Conservation (phyloP, 2,113 vertebrate genomes). For the Myotis lucifugus region DNA sequence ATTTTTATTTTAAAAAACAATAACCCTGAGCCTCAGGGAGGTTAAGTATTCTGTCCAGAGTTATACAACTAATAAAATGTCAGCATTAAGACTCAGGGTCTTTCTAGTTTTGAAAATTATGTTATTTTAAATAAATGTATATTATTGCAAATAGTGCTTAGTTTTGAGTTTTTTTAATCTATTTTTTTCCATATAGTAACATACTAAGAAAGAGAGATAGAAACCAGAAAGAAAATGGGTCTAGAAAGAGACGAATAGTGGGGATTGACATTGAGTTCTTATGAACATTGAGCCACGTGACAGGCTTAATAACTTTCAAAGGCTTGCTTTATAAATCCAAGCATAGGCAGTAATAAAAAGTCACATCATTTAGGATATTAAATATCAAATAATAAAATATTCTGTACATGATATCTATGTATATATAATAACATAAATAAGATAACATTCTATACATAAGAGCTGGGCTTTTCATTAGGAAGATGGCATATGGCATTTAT, state of each 20-base stretch:
- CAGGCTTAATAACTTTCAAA: not conserved
- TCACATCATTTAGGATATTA: not conserved
- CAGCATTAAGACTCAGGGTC: not conserved
- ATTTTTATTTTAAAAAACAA: conserved; percentile 17
- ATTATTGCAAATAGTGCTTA: conserved; percentile 13
- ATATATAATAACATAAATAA: not conserved
- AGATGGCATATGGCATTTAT: not conserved
- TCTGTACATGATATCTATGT: not conserved
- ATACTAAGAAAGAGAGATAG: not conserved
- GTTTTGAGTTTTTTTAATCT: conserved; percentile 3
- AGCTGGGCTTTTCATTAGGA: not conserved
- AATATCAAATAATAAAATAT: conserved; percentile 16
- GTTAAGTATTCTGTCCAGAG: not conserved
- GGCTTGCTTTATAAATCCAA: not conserved
- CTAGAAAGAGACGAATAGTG: not conserved
- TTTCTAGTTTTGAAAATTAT: conserved; percentile 26
- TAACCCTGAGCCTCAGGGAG: not conserved
- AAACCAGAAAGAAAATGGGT: not conserved
- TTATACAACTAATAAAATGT: not conserved
- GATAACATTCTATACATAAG: not conserved
- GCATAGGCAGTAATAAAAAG: conserved; percentile 2
- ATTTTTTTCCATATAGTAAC: not conserved
- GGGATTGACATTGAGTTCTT: not conserved
- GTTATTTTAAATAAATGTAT: conserved; percentile 28
- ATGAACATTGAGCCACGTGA: not conserved